phyloP scores from a whole-genome alignment of 2,888 invertebrate species.

The Drosophila quasianomalipes region DNA sequence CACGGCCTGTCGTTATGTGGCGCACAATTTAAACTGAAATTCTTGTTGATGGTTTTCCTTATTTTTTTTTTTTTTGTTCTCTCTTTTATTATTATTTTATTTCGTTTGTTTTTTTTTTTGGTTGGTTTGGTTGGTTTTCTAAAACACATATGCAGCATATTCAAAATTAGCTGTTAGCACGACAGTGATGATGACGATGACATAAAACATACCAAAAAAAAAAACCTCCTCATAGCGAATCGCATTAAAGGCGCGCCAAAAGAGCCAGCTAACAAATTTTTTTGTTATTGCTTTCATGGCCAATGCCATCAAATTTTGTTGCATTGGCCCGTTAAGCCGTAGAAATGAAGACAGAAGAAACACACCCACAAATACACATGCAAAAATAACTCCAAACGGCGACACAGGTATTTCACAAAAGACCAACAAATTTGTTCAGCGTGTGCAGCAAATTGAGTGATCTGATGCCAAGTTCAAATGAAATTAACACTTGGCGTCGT shows the following conservation, averaged over 20 bases:
- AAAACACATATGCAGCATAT: slow-evolving; percentile 71
- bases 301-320: slow-evolving; percentile 66
- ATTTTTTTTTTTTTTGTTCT: slow-evolving; percentile 5
- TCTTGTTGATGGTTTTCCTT: slow-evolving; percentile 47
- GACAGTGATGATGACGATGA: slow-evolving; percentile 48
- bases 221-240: slow-evolving; percentile 27
- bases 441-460: slow-evolving; percentile 73
- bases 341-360: neutral
- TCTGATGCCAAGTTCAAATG: slow-evolving; percentile 47
- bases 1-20: slow-evolving; percentile 77
- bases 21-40: slow-evolving; percentile 70
- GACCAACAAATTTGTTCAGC: slow-evolving; percentile 5
- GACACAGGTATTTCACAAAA: neutral
- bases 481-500: slow-evolving; percentile 38
- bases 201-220: neutral
- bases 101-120: neutral
- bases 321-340: slow-evolving; percentile 48
- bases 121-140: slow-evolving; percentile 11
- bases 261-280: slow-evolving; percentile 17
- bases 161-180: slow-evolving; percentile 75
- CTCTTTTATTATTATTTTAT: neutral
- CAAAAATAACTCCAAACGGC: slow-evolving; percentile 27
- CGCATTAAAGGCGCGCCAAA: slow-evolving; percentile 58
- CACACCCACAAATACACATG: neutral
- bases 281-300: slow-evolving; percentile 46